Conservation (phyloP, 2,113 vertebrate genomes). For the Anolis sagrei region DNA sequence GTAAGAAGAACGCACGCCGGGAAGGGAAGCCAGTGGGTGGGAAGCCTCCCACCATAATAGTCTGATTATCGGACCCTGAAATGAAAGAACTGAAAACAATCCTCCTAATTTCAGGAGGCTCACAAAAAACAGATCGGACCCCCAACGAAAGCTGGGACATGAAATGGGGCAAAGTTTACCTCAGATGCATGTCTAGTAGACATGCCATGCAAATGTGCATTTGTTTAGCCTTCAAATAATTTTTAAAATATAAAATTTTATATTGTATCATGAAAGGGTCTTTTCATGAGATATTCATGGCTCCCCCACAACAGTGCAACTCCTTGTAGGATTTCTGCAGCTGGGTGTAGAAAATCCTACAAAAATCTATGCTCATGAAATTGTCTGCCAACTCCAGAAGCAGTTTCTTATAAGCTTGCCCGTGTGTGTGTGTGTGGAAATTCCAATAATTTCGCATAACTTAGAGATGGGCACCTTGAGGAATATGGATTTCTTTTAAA, state of each 20-base stretch:
- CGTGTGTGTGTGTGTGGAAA: slow-evolving; percentile 39
- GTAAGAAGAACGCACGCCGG: no score
- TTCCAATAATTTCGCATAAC: slow-evolving; percentile 58
- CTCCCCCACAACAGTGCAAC: background rate
- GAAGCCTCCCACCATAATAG: no score
- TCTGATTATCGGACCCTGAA: no score
- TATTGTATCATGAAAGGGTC: background rate
- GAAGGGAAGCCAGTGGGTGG: no score
- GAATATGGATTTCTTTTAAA: slow-evolving; percentile 71
- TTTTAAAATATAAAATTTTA: background rate
- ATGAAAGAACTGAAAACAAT: no score
- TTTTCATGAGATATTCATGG: background rate
- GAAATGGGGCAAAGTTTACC: no score
- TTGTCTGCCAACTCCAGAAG: slow-evolving; percentile 49
- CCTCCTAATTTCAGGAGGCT: no score
- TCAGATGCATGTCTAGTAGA: background rate
- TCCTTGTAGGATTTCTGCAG: slow-evolving; percentile 51
- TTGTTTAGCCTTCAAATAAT: background rate
- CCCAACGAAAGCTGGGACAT: no score
- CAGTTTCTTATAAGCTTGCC: slow-evolving; percentile 47
- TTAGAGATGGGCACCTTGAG: slow-evolving; percentile 59
- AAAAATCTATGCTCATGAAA: slow-evolving; percentile 59
- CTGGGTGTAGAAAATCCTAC: slow-evolving; percentile 58
- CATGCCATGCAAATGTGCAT: background rate
- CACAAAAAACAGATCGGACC: no score